phyloP scores from a whole-genome alignment of 2,888 invertebrate genomes.

The Limnephilus auricula region DNA sequence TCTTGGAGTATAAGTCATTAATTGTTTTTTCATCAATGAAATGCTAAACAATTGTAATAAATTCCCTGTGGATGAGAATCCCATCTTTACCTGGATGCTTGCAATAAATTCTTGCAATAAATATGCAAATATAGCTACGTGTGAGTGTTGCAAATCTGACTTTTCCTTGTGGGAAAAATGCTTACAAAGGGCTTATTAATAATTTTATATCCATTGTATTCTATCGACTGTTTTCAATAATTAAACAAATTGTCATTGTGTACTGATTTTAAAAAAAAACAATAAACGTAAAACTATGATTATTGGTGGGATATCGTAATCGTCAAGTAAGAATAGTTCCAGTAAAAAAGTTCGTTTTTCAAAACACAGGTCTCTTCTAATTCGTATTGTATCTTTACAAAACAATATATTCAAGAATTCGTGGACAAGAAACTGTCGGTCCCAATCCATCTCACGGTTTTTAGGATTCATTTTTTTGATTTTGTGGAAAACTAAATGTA shows the following conservation, averaged over 20 bases:
- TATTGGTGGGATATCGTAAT: background rate
- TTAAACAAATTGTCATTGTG: background rate
- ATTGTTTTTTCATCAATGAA: background rate
- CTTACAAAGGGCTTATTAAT: background rate
- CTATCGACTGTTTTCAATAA: background rate
- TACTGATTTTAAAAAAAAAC: too few relatives aligned
- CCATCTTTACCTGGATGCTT: background rate
- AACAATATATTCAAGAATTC: too few relatives aligned
- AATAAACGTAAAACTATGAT: background rate
- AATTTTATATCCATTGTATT: background rate
- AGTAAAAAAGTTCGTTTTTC: background rate
- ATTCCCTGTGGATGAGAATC: background rate
- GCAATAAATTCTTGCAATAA: background rate
- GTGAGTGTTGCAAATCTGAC: background rate
- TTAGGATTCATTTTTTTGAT: too few relatives aligned
- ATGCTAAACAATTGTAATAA: background rate
- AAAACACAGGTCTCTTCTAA: background rate
- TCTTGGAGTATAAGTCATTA: background rate
- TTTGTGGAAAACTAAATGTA: background rate
- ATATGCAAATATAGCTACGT: background rate
- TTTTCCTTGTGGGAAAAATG: background rate
- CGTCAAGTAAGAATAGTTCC: background rate
- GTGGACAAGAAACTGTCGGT: too few relatives aligned
- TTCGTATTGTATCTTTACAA: background rate
- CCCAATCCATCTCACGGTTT: too few relatives aligned